phyloP scores from a whole-genome alignment of 2,113 vertebrate genomes.

The Bagarius yarrelli region DNA sequence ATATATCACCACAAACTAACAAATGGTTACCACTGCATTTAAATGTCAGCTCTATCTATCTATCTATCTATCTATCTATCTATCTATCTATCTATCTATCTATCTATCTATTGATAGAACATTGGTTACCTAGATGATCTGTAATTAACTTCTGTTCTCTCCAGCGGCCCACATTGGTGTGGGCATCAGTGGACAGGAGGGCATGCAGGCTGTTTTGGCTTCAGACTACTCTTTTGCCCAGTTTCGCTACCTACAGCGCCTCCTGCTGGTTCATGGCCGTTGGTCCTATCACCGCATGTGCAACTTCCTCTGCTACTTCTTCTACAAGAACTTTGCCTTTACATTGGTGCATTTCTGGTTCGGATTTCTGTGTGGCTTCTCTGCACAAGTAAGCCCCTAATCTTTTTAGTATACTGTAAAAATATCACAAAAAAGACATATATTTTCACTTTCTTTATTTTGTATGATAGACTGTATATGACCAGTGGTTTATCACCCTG shows the following conservation, averaged over 20 bases:
- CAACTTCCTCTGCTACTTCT: conserved; percentile 82
- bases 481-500: conserved; percentile 84
- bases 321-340: conserved; percentile 83
- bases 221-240: conserved; percentile 81
- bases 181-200: conserved; percentile 79
- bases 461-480: conserved; percentile 78
- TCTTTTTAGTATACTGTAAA: neutral
- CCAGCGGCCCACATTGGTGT: conserved; percentile 77
- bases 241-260: conserved; percentile 76
- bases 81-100: too few species aligned
- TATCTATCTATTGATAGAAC: too few species aligned
- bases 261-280: conserved; percentile 77
- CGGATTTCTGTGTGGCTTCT: conserved; percentile 83
- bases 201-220: conserved; percentile 77
- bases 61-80: too few species aligned
- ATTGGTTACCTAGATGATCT: conserved; percentile 17
- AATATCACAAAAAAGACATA: neutral
- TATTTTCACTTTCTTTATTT: neutral
- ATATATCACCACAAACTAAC: too few species aligned
- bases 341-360: conserved; percentile 82
- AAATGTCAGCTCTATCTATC: too few species aligned
- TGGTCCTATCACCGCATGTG: conserved; percentile 82
- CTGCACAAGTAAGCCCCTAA: conserved; percentile 68
- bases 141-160: conserved; percentile 24
- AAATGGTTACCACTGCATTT: too few species aligned